Conservation (phyloP, 2,888 invertebrate species). For the Cephus runcator region DNA sequence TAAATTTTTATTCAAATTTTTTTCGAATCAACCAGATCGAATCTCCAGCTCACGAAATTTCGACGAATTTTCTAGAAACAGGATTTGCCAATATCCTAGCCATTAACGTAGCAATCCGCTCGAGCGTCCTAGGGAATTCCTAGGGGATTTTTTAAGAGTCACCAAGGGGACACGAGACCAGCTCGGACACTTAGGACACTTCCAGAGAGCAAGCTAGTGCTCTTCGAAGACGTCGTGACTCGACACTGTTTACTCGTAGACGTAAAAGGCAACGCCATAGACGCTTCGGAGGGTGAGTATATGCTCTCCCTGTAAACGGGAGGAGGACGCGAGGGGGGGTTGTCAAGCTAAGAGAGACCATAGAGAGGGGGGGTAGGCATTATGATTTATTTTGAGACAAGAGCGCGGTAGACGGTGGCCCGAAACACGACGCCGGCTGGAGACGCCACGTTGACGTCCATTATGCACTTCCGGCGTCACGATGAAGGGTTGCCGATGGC, state of each 20-base stretch:
- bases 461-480: constrained; percentile 43
- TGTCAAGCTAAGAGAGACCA: neutral
- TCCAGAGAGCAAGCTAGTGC: neutral
- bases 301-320: no score
- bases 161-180: neutral
- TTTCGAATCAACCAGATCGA: neutral
- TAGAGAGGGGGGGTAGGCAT: constrained; percentile 1
- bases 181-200: neutral
- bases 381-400: constrained; percentile 20
- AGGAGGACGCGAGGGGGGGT: neutral
- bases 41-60: neutral
- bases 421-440: constrained; percentile 19
- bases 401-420: neutral
- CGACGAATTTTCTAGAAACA: neutral
- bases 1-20: neutral
- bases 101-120: neutral
- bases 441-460: constrained; percentile 40
- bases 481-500: constrained; percentile 43
- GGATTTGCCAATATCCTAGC: neutral
- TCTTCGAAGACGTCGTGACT: constrained; percentile 1
- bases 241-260: neutral
- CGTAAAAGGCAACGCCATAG: neutral
- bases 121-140: neutral
- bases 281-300: neutral
- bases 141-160: neutral